phyloP scores from a whole-genome alignment of 2,113 vertebrate species.

The Oryctolagus cuniculus region DNA sequence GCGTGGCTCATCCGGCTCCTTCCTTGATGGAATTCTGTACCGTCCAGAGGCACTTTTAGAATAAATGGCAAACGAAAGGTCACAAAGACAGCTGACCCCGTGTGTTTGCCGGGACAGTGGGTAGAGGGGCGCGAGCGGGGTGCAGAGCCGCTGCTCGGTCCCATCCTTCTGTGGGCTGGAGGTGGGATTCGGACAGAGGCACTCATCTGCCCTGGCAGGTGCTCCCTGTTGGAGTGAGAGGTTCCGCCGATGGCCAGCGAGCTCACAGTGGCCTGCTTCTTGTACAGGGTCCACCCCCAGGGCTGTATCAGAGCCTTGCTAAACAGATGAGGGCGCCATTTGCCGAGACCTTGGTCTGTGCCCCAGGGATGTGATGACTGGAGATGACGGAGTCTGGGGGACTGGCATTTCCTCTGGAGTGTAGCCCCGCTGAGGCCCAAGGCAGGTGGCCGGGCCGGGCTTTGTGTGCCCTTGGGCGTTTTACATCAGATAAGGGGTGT shows the following conservation, averaged over 20 bases:
- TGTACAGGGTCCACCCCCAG: background rate
- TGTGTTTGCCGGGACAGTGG: fast-evolving
- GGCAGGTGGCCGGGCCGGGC: fast-evolving
- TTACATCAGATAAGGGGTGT: background rate
- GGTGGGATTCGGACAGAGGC: background rate
- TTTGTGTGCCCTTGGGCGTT: background rate
- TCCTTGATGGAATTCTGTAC: background rate
- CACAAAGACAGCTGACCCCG: fast-evolving
- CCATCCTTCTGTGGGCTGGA: background rate
- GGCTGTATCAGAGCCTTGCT: background rate
- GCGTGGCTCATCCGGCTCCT: fast-evolving
- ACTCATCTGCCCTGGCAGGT: fast-evolving
- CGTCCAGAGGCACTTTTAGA: background rate
- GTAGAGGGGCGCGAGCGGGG: background rate
- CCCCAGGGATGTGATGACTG: background rate
- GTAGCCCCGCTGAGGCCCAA: too few species aligned
- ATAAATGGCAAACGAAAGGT: background rate
- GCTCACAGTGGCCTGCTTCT: background rate
- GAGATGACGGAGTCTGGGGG: background rate
- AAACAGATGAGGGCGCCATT: background rate
- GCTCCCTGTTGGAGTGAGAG: background rate
- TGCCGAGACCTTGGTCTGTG: background rate
- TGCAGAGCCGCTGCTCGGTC: background rate
- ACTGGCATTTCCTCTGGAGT: too few species aligned
- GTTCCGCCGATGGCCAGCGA: background rate